phyloP scores from a whole-genome alignment of 2,113 vertebrate genomes.

The Epinephelus fuscoguttatus region DNA sequence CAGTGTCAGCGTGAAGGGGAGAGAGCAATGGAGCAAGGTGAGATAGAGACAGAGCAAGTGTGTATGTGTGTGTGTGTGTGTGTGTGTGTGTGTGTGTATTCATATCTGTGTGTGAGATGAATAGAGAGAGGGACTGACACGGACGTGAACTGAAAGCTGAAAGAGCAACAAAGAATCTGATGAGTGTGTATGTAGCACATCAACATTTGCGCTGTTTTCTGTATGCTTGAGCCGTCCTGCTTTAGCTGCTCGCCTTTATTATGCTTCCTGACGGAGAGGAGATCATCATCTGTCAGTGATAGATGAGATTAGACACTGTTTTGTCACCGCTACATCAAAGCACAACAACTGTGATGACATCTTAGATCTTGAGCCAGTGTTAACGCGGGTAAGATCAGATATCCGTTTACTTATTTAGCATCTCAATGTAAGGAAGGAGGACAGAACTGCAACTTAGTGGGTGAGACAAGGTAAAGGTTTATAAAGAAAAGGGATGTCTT shows the following conservation, averaged over 20 bases:
- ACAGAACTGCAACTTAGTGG: background rate
- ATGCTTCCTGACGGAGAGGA: background rate
- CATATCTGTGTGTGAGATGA: conserved; percentile 23
- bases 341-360: background rate
- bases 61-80: background rate
- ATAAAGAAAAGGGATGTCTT: background rate
- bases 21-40: conserved; percentile 9
- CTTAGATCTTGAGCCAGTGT: conserved; percentile 28
- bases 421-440: conserved; percentile 12
- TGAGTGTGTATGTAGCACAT: background rate
- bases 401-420: conserved; percentile 20
- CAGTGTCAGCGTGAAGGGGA: background rate
- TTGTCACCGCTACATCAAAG: conserved; percentile 27
- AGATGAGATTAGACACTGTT: conserved; percentile 27
- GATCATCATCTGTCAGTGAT: conserved; percentile 39
- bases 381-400: conserved; percentile 25
- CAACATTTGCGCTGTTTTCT: background rate
- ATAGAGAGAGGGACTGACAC: background rate
- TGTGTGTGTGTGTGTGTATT: background rate
- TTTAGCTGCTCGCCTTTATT: background rate
- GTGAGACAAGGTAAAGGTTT: background rate
- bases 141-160: background rate
- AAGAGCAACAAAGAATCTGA: background rate
- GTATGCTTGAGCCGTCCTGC: background rate
- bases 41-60: conserved; percentile 8